A percentile compares a stretch with the other conserved stretches of the same genome.
These are phyloP conservation scores for Bombus pascuorum DNA, from an alignment of 1,140 invertebrate genomes.

Conservation along the genomic window DNA sequence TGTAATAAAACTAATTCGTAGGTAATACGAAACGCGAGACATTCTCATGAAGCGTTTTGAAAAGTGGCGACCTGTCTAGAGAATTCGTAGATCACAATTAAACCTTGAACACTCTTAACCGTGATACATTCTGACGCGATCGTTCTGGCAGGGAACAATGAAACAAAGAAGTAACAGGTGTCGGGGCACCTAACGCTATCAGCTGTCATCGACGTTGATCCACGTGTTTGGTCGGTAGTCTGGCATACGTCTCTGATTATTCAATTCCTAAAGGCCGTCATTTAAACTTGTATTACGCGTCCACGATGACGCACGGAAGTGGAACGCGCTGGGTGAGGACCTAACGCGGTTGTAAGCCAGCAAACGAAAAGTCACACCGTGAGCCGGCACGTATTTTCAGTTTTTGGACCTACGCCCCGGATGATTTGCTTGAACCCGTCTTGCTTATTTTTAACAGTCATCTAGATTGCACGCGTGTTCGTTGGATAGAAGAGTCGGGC, in stretches of 20 bases:
- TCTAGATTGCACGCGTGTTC: constrained; percentile 72
- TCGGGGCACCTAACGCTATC: constrained; percentile 22
- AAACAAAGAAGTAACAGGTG: constrained; percentile 54
- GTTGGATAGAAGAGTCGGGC: neutral
- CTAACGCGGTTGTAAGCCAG: constrained; percentile 1
- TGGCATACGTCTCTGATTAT: constrained; percentile 57
- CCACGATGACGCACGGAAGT: constrained; percentile 36
- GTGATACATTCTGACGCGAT: neutral
- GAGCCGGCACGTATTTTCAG: constrained; percentile 60
- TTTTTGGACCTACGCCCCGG: constrained; percentile 78
- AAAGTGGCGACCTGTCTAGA: neutral
- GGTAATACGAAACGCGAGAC: neutral
- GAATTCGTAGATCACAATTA: neutral
- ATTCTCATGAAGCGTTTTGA: neutral
- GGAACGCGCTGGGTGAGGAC: constrained; percentile 10
- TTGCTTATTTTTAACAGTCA: constrained; percentile 79
- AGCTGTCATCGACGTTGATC: constrained; percentile 40
- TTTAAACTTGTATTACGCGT: neutral
- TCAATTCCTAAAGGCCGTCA: constrained; percentile 28
- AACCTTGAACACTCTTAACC: constrained; percentile 16
- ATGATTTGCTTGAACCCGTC: constrained; percentile 77
- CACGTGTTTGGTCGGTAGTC: constrained; percentile 54
- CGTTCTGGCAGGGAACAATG: constrained; percentile 19
- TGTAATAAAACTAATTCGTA: neutral
- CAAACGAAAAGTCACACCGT: constrained; percentile 5